Conservation (phyloP, 1,140 invertebrate genomes). For the Prorops nasuta region DNA sequence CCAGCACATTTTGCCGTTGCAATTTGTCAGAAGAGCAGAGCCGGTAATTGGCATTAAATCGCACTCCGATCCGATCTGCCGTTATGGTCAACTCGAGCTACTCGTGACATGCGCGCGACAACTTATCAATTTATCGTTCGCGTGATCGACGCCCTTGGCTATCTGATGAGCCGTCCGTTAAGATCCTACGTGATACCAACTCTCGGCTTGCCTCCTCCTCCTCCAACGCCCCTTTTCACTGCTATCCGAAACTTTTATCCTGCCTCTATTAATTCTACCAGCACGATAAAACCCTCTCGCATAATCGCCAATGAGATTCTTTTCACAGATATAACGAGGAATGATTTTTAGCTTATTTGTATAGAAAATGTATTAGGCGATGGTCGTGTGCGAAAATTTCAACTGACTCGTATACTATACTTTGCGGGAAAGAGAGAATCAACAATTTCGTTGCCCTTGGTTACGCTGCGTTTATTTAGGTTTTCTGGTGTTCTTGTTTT, state of each 20-base stretch:
- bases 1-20: too few species aligned
- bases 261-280: too few species aligned
- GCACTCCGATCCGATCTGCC: constrained; percentile 26
- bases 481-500: constrained; percentile 15
- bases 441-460: too few species aligned
- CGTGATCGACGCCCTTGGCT: constrained; percentile 13
- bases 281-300: too few species aligned
- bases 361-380: too few species aligned
- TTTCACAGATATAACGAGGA: too few species aligned
- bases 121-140: constrained; percentile 25
- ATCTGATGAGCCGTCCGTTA: constrained; percentile 27
- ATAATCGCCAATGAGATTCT: too few species aligned
- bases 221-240: not conserved
- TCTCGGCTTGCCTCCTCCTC: not conserved
- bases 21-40: constrained; percentile 28
- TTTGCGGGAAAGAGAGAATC: too few species aligned
- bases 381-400: too few species aligned
- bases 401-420: too few species aligned
- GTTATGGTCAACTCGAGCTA: not conserved
- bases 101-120: not conserved
- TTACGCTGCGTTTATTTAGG: constrained; percentile 11
- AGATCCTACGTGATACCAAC: constrained; percentile 22
- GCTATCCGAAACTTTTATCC: not conserved
- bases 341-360: too few species aligned
- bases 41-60: constrained; percentile 38